A percentile compares a stretch with the other conserved stretches of the same genome.
Evolutionary conservation across 2,797 vertebrate species (phyloP).

Genomic region (Urocyon cinereoargenteus): DNA sequence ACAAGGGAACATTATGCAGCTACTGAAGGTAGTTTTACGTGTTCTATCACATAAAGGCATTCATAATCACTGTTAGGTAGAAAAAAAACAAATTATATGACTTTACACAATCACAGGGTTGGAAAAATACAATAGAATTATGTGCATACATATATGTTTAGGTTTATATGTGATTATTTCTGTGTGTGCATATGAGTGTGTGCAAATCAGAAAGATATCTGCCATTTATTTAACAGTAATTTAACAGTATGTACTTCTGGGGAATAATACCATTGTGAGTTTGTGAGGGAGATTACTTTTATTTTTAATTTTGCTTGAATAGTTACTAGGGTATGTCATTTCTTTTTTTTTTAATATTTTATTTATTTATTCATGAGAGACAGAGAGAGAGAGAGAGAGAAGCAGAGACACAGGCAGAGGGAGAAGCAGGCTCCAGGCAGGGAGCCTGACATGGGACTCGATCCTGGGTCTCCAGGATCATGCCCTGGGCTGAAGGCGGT

Average conservation of each 20-base stretch:
- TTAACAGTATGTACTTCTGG: not conserved
- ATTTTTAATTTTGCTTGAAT: conserved; percentile 42
- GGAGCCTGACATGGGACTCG: no score
- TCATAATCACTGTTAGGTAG: not conserved
- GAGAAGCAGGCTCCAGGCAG: no score
- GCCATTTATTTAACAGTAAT: not conserved
- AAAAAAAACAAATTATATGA: not conserved
- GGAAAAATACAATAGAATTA: not conserved
- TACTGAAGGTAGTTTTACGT: not conserved
- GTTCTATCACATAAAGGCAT: not conserved
- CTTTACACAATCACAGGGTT: not conserved
- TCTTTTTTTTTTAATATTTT: no score
- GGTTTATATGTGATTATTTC: not conserved
- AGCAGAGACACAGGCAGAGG: no score
- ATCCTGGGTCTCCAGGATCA: no score
- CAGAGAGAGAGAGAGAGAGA: no score
- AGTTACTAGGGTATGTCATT: not conserved
- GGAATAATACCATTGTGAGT: not conserved
- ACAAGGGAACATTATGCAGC: not conserved
- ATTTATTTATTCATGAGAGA: no score
- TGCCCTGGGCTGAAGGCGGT: no score
- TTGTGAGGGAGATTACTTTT: not conserved
- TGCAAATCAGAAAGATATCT: not conserved
- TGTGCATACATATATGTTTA: not conserved
- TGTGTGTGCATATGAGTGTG: not conserved